phyloP scores from a whole-genome alignment of 2,797 vertebrate genomes.

The Astyanax mexicanus region DNA sequence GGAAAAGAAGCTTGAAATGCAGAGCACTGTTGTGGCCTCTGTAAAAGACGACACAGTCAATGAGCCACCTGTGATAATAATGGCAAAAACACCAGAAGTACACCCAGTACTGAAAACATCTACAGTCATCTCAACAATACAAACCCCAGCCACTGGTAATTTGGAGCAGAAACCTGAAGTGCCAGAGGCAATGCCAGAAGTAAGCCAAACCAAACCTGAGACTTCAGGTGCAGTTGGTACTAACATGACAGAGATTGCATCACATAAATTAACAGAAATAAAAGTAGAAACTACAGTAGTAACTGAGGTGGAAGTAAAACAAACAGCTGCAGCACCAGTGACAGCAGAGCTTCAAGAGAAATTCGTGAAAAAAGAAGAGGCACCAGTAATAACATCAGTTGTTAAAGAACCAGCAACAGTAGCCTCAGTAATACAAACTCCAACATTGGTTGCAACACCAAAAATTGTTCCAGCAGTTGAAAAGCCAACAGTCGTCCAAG shows the following conservation, averaged over 20 bases:
- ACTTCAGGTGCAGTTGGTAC: background rate
- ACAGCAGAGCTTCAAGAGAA: background rate
- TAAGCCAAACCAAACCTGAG: constrained; percentile 3
- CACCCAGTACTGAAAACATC: too few relatives aligned
- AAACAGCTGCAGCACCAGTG: background rate
- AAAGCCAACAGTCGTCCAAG: background rate
- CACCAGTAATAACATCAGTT: background rate
- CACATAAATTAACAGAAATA: background rate
- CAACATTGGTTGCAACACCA: background rate
- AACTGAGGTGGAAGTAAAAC: background rate
- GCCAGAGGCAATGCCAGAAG: background rate
- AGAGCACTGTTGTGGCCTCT: background rate
- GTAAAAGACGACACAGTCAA: constrained; percentile 24
- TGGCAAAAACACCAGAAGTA: constrained; percentile 11
- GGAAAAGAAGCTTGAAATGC: constrained; percentile 18
- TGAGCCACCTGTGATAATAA: constrained; percentile 18
- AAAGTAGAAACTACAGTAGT: too few relatives aligned
- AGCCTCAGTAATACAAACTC: background rate
- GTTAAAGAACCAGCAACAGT: background rate
- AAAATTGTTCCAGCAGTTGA: background rate
- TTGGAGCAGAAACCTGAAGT: constrained; percentile 1
- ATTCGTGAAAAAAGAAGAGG: background rate
- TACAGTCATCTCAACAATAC: background rate
- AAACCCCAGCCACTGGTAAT: background rate
- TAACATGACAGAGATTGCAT: background rate